Percentiles rank a stretch among this genome's conserved stretches.
Conservation (phyloP, 2,797 vertebrate genomes). For the Cyclura pinguis region DNA sequence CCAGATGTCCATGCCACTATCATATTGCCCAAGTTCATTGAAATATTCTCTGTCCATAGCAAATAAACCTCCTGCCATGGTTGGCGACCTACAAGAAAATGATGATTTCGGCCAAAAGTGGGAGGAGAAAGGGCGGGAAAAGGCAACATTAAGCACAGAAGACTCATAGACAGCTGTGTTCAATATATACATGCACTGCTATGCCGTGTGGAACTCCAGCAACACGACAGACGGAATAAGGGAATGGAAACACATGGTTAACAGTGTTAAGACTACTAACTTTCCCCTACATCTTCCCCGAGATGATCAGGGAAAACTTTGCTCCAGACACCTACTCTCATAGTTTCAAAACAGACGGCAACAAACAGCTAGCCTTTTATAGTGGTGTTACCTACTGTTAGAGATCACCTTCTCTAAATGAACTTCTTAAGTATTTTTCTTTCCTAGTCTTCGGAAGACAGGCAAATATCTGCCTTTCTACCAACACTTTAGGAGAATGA, state of each 20-base stretch:
- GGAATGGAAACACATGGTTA: background rate
- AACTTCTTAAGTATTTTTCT: background rate
- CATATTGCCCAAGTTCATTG: conserved; percentile 92
- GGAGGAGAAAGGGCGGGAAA: background rate
- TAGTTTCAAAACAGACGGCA: background rate
- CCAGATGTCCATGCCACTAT: conserved; percentile 98
- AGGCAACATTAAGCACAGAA: background rate
- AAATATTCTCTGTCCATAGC: conserved; percentile 95
- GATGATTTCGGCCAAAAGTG: background rate
- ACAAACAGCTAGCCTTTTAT: background rate
- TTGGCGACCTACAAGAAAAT: conserved; percentile 87
- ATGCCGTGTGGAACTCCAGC: background rate
- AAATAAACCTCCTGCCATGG: conserved; percentile 97
- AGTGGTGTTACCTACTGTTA: background rate
- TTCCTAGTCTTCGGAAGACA: no score
- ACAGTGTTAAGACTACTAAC: background rate
- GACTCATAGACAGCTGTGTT: background rate
- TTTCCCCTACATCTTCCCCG: background rate
- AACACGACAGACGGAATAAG: background rate
- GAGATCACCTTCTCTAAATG: background rate
- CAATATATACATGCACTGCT: no score
- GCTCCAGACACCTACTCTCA: background rate
- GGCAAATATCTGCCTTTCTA: background rate
- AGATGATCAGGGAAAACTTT: background rate
- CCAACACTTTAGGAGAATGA: background rate